A percentile compares a stretch with the other conserved stretches of the same genome.
Evolutionary conservation across 92 coral and sea anemone genomes (phyloP).

Genomic region (Palythoa heliodiscus): DNA sequence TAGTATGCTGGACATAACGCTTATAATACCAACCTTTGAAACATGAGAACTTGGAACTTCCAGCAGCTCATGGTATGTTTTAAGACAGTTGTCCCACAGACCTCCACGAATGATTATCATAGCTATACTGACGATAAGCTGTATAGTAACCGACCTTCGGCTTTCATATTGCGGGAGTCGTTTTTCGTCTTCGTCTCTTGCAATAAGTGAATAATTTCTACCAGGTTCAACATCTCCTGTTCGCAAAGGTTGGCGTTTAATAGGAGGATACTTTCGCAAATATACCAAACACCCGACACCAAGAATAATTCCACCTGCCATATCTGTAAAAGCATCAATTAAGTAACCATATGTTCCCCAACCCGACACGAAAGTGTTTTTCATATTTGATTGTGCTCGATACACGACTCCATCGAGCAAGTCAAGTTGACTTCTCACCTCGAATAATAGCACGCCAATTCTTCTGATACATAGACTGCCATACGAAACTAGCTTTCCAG

Average conservation of each 20-base stretch:
- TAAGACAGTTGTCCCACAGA: conserved; percentile 75
- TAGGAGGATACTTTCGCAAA: conserved; percentile 68
- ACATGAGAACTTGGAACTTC: conserved; percentile 66
- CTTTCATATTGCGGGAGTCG: conserved; percentile 57
- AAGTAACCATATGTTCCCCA: conserved; percentile 87
- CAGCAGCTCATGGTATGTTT: conserved; percentile 70
- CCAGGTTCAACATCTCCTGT: conserved; percentile 57
- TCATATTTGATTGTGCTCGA: conserved; percentile 78
- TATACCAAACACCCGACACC: conserved; percentile 55
- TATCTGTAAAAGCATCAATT: conserved; percentile 80
- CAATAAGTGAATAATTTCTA: conserved; percentile 54
- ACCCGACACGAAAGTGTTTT: conserved; percentile 74
- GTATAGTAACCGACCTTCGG: conserved; percentile 51
- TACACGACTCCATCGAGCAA: conserved; percentile 79
- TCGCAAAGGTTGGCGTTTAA: conserved; percentile 51
- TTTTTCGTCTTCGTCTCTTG: conserved; percentile 54
- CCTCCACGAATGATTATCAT: conserved; percentile 63
- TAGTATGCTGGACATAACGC: not conserved
- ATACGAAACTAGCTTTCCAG: conserved; percentile 66
- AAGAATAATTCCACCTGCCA: conserved; percentile 74
- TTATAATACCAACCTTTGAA: conserved; percentile 54
- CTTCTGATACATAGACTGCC: conserved; percentile 72
- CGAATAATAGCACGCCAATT: conserved; percentile 67
- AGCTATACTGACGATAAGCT: conserved; percentile 53
- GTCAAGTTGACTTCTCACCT: conserved; percentile 75